Conservation (phyloP, 1,140 invertebrate species). For the Tribolium castaneum region DNA sequence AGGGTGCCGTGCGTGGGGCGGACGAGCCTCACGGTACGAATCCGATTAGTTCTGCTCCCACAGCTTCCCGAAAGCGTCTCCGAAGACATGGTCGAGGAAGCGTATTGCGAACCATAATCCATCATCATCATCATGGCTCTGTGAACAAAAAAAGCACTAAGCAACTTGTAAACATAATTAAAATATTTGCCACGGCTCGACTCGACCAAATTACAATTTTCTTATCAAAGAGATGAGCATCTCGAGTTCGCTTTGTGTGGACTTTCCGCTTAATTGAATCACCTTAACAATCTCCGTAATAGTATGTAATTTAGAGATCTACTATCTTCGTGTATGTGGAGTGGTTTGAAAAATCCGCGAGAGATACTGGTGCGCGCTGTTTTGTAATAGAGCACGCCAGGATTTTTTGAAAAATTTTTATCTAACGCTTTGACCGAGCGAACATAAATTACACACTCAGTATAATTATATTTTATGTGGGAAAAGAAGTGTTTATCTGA, state of each 20-base stretch:
- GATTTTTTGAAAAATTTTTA: neutral
- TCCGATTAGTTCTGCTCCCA: slow-evolving; percentile 55
- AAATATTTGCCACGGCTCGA: neutral
- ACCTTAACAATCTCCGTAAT: slow-evolving; percentile 1
- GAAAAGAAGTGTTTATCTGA: neutral
- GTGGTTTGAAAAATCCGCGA: neutral
- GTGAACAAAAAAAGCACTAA: slow-evolving; percentile 28
- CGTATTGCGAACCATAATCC: slow-evolving; percentile 55
- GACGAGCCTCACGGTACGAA: slow-evolving; percentile 64
- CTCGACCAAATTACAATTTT: slow-evolving; percentile 9
- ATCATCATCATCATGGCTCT: slow-evolving; percentile 50
- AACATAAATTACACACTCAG: too few relatives aligned
- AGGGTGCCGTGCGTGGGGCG: slow-evolving; percentile 63
- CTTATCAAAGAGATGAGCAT: slow-evolving; percentile 14
- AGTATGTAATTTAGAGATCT: slow-evolving; percentile 4
- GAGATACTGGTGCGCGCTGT: neutral
- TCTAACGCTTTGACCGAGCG: neutral
- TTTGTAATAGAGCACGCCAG: neutral
- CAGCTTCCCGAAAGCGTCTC: slow-evolving; percentile 61
- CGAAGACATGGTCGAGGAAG: slow-evolving; percentile 58
- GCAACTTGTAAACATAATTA: slow-evolving; percentile 5
- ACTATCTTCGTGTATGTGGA: neutral
- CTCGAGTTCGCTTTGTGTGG: neutral
- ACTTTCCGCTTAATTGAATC: slow-evolving; percentile 6
- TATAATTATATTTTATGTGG: neutral